phyloP scores from a whole-genome alignment of 2,888 invertebrate genomes.

The Proisotoma minuta region DNA sequence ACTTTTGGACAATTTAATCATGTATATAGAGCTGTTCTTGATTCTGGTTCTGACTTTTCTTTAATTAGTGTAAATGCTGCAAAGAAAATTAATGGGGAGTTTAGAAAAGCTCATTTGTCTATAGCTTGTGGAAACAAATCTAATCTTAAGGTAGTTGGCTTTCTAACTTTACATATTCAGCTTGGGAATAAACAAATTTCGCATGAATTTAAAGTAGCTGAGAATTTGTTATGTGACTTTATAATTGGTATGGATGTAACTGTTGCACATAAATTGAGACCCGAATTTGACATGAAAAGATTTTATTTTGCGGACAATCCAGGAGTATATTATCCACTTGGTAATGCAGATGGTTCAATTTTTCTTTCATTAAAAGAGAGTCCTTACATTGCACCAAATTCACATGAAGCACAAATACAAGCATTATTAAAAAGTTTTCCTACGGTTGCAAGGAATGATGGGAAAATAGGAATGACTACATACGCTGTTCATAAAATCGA shows the following conservation, averaged over 20 bases:
- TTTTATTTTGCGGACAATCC: neutral
- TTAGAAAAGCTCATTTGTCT: neutral
- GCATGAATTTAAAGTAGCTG: neutral
- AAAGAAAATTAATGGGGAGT: neutral
- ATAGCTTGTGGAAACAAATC: neutral
- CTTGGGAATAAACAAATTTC: neutral
- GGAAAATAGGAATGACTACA: neutral
- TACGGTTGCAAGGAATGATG: neutral
- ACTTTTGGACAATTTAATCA: neutral
- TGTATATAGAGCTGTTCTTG: neutral
- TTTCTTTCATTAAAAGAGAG: too few species aligned
- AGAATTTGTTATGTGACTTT: neutral
- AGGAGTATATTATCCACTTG: neutral
- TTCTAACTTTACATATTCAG: neutral
- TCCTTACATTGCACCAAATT: too few species aligned
- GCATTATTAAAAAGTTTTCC: conserved; percentile 10
- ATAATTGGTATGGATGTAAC: neutral
- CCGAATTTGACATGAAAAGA: neutral
- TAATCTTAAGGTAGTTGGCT: neutral
- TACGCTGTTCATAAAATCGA: conserved; percentile 21
- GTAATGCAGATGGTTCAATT: neutral
- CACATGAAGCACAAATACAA: neutral
- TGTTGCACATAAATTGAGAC: neutral
- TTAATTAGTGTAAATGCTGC: neutral
- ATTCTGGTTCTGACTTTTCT: neutral